Conservation (phyloP, 2,113 vertebrate species). For the Chaetura pelagica region DNA sequence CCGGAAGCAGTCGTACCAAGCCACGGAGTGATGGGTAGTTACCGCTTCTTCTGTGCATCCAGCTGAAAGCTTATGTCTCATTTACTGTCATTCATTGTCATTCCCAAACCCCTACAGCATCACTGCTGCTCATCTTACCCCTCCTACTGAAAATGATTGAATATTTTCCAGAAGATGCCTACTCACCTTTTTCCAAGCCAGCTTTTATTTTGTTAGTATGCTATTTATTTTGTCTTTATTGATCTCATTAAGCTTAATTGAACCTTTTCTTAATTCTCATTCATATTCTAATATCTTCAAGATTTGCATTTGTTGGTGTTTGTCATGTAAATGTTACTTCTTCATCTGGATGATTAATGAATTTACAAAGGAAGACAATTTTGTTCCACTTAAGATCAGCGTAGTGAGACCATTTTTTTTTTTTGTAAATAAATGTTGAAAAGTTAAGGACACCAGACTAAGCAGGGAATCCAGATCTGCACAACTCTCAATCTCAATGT, state of each 20-base stretch:
- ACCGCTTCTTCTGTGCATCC: not conserved
- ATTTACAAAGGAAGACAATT: not conserved
- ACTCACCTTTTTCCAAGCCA: not conserved
- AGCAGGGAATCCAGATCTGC: not conserved
- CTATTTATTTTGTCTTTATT: not conserved
- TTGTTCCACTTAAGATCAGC: not conserved
- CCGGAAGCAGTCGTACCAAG: not conserved
- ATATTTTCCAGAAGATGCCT: not conserved
- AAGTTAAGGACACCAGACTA: not conserved
- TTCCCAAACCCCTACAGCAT: not conserved
- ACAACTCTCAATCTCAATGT: not conserved
- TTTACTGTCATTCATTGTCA: not conserved
- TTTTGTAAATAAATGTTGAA: not conserved
- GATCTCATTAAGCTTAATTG: not conserved
- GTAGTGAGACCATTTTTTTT: not conserved
- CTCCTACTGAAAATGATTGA: not conserved
- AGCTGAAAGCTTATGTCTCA: not conserved
- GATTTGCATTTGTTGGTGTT: slow-evolving; percentile 2
- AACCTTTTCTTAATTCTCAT: not conserved
- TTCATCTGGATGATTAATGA: not conserved
- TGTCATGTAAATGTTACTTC: slow-evolving; percentile 7
- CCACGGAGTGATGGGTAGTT: not conserved
- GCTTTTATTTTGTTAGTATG: not conserved
- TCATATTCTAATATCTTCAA: not conserved
- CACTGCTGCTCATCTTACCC: not conserved